phyloP scores from a whole-genome alignment of 2,797 vertebrate genomes.

The Anguilla obscura region DNA sequence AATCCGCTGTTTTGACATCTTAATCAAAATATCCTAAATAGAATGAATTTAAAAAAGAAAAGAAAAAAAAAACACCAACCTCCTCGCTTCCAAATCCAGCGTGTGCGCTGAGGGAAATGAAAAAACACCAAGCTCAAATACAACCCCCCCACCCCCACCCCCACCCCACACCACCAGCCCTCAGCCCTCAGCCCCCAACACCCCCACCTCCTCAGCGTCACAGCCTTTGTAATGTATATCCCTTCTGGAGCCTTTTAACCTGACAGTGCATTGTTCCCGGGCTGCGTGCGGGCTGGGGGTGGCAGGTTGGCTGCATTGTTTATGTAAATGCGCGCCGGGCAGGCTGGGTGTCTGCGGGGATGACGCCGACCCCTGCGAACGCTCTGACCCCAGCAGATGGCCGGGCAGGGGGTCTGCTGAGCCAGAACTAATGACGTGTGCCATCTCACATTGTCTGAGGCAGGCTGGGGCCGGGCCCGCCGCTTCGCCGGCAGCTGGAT shows the following conservation, averaged over 20 bases:
- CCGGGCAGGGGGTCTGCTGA: slow-evolving; percentile 82
- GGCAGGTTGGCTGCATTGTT: slow-evolving; percentile 83
- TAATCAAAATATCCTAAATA: slow-evolving; percentile 15
- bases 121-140: slow-evolving; percentile 74
- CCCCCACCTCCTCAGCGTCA: neutral
- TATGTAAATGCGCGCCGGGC: slow-evolving; percentile 74
- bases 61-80: neutral
- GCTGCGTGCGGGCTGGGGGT: slow-evolving; percentile 55
- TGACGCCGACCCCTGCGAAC: slow-evolving; percentile 81
- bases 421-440: slow-evolving; percentile 89
- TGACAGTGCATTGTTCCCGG: slow-evolving; percentile 73
- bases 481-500: slow-evolving; percentile 64
- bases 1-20: neutral
- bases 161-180: neutral
- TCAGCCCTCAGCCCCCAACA: neutral
- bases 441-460: slow-evolving; percentile 85
- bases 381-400: slow-evolving; percentile 88
- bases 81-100: neutral
- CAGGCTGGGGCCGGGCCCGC: slow-evolving; percentile 60
- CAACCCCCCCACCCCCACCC: slow-evolving; percentile 10
- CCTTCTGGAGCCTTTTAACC: slow-evolving; percentile 72
- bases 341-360: slow-evolving; percentile 74
- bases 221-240: slow-evolving; percentile 84
- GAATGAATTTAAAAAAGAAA: neutral
- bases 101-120: slow-evolving; percentile 39